phyloP scores from a whole-genome alignment of 2,888 invertebrate species.

The Coenonympha glycerion region DNA sequence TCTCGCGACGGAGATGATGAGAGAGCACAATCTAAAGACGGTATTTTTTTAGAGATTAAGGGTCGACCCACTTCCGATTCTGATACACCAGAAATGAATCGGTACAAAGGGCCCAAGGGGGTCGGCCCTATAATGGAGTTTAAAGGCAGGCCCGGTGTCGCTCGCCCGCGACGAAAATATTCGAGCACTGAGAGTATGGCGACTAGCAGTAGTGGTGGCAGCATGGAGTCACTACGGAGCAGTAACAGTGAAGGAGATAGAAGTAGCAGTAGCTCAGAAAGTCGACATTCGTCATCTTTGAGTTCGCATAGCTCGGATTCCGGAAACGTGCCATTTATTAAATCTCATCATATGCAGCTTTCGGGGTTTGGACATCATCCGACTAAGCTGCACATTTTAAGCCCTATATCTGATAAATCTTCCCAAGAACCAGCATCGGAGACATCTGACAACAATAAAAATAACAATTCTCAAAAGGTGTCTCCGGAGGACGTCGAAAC shows the following conservation, averaged over 20 bases:
- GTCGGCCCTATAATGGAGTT: conserved; percentile 78
- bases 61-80: conserved; percentile 79
- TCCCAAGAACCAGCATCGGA: conserved; percentile 91
- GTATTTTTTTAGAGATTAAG: conserved; percentile 83
- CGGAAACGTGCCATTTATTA: conserved; percentile 77
- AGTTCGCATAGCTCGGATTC: conserved; percentile 92
- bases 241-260: conserved; percentile 91
- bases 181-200: conserved; percentile 92
- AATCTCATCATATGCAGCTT: conserved; percentile 78
- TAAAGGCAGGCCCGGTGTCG: conserved; percentile 76
- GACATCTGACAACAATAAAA: conserved; percentile 86
- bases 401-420: conserved; percentile 92
- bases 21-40: conserved; percentile 81
- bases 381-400: conserved; percentile 87
- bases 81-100: conserved; percentile 73
- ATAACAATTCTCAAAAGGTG: conserved; percentile 85
- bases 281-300: conserved; percentile 86
- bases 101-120: conserved; percentile 74
- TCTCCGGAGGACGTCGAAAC: conserved; percentile 80
- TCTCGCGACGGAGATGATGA: conserved; percentile 81
- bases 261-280: conserved; percentile 89
- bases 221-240: conserved; percentile 90
- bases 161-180: conserved; percentile 77
- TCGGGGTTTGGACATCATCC: conserved; percentile 84
- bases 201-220: conserved; percentile 89